These are phyloP conservation scores for mouse (Mus musculus) DNA, from an alignment of 2,113 vertebrate species.

Conservation along the genomic window GRCm39 chrX:65756501-65757000, in stretches of 20 bases:
- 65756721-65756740: not conserved
- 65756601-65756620: not conserved
- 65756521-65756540: not conserved
- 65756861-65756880: not conserved
- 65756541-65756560: not conserved
- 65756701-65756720: not conserved
- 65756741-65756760: not conserved
- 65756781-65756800: slow-evolving; percentile 5
- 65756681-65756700: not conserved
- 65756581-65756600: slow-evolving; percentile 22
- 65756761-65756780: not conserved
- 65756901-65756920: not conserved
- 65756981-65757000: not conserved
- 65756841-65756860: not conserved
- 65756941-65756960: not conserved
- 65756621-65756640: not conserved
- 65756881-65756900: not conserved
- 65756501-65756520: too few relatives aligned
- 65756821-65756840: not conserved
- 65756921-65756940: not conserved
- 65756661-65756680: not conserved
- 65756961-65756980: not conserved
- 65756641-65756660: not conserved
- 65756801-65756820: not conserved
- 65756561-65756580: not conserved